Evolutionary conservation across 2,888 invertebrate genomes (phyloP), one percentile per base, ranked within the genome.

Genomic region (Nomada hirtipes): DNA sequence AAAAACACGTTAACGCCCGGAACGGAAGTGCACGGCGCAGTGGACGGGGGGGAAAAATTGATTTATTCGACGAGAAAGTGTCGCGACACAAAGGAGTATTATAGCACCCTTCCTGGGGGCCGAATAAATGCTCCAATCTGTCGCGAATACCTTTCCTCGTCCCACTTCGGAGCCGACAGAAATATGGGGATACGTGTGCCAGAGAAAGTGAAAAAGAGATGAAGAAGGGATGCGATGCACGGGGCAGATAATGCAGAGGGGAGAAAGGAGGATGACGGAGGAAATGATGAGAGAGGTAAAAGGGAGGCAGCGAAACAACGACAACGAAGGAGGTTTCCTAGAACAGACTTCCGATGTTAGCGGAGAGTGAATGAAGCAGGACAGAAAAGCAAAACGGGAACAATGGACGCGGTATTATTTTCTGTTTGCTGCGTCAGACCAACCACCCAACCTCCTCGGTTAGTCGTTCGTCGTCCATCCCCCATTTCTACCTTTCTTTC

Each of bases 401-500:
- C 91, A 91, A 92, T 92, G 89, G 88, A 79, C 76, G 82, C 84
- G 85, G 89, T 91, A 92, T 92, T 92, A 91, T 92, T 92, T 92
- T 90, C 90, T 89, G 89, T 91, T 92, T 91, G 90, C 91, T 89
- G 90, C 89, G 88, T 90, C 90, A 91, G 90, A 87, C 89, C 89
- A 79, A 82, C 83, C 82, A 73, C 71, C 85, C 82, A 47, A 71
- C 52, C 77, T 36, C 67, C 61, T 26, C 63, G 23, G 76, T 79
- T 64, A 65, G 67, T 50, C 78, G 50, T 67, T 68, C 50, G 65
- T 85, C 79, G 74, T 84, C 82, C 78, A 73, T 60, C 65, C 65
- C 78, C 65, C 55, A 53, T 70, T 20, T 73, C 52, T 61, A 29
- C 55, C 61, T 55, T 61, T 55, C 74, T 60, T 60, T 69, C 69